Percentiles rank a stretch among this genome's conserved stretches.
Evolutionary conservation across 2,113 vertebrate species (phyloP).

Genomic region (Brachirus orientalis): DNA sequence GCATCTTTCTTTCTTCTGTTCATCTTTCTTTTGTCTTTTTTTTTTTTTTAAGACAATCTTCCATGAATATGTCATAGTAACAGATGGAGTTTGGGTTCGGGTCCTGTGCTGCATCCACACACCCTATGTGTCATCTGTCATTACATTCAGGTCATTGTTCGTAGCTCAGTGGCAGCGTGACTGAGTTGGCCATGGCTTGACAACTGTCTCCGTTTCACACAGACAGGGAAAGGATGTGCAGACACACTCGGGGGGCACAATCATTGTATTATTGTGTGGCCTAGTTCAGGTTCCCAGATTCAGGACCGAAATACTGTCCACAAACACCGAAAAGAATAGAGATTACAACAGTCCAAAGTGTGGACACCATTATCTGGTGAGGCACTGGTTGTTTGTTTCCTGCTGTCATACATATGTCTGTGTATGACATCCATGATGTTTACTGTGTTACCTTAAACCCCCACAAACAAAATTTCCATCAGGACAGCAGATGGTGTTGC

Average conservation of each 20-base stretch:
- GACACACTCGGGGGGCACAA: slow-evolving; percentile 28
- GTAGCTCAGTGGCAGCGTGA: slow-evolving; percentile 71
- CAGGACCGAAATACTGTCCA: slow-evolving; percentile 28
- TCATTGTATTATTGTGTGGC: slow-evolving; percentile 20
- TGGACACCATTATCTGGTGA: not conserved
- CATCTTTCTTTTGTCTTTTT: not conserved
- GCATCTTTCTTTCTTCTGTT: slow-evolving; percentile 3
- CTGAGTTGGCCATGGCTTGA: slow-evolving; percentile 75
- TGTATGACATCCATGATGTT: slow-evolving; percentile 16
- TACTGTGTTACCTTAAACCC: slow-evolving; percentile 11
- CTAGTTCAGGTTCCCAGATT: slow-evolving; percentile 39
- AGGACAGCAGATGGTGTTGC: slow-evolving; percentile 21
- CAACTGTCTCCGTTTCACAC: slow-evolving; percentile 68
- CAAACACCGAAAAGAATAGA: slow-evolving; percentile 7
- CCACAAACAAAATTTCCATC: slow-evolving; percentile 21
- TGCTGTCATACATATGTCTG: slow-evolving; percentile 2
- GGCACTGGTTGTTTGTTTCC: slow-evolving; percentile 7
- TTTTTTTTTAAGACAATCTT: slow-evolving; percentile 1
- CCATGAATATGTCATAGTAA: slow-evolving; percentile 49
- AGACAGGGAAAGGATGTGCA: slow-evolving; percentile 47
- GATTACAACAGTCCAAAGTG: not conserved
- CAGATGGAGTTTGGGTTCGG: slow-evolving; percentile 73
- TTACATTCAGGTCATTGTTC: slow-evolving; percentile 79
- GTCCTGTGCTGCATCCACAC: slow-evolving; percentile 55
- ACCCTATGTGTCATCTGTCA: slow-evolving; percentile 75